These are phyloP conservation scores for Mola mola DNA, from an alignment of 2,113 vertebrate genomes.

Conservation along the genomic window DNA sequence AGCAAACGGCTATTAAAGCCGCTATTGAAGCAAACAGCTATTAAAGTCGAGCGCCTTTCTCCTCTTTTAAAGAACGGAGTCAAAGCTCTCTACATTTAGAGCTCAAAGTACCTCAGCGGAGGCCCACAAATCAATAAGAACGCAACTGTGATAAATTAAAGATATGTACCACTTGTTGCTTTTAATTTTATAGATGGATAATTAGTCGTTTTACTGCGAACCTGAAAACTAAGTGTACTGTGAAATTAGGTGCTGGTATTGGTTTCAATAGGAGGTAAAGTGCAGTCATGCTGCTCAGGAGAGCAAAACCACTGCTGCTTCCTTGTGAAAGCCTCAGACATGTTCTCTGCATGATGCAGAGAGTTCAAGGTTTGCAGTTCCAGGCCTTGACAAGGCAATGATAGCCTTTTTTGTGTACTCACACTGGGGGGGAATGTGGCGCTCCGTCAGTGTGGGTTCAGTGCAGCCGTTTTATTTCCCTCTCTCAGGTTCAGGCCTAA, in stretches of 20 bases:
- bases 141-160: background rate
- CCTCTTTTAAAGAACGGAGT: background rate
- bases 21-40: constrained; percentile 10
- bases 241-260: too few relatives aligned
- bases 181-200: too few relatives aligned
- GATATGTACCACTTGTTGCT: too few relatives aligned
- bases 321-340: constrained; percentile 12
- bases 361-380: too few relatives aligned
- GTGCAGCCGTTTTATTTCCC: constrained; percentile 8
- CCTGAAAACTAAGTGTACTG: too few relatives aligned
- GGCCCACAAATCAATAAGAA: background rate
- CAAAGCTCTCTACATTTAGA: background rate
- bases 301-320: too few relatives aligned
- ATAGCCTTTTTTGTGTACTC: constrained; percentile 31
- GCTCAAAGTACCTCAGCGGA: background rate
- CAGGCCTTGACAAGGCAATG: constrained; percentile 52
- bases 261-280: too few relatives aligned
- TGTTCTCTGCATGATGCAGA: too few relatives aligned
- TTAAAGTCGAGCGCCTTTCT: background rate
- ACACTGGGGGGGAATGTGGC: background rate
- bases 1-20: constrained; percentile 1
- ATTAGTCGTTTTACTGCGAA: too few relatives aligned
- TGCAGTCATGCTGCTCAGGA: too few relatives aligned
- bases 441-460: background rate
- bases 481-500: constrained; percentile 26